Conservation (phyloP, 2,113 vertebrate species). For the Mus pahari region DNA sequence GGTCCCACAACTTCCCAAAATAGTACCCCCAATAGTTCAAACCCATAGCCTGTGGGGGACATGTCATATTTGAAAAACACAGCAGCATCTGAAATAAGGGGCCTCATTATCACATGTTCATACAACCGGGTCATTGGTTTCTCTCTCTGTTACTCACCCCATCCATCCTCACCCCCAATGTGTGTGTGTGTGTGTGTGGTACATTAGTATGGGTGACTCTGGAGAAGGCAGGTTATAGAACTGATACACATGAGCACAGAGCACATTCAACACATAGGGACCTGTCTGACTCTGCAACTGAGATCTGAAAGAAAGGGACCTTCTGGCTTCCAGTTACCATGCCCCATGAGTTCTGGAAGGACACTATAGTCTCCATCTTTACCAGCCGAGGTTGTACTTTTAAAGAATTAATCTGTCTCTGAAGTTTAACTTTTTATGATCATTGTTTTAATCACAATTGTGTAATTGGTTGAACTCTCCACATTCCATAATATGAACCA, state of each 20-base stretch:
- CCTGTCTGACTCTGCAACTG: background rate
- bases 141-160: background rate
- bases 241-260: background rate
- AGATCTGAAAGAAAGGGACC: background rate
- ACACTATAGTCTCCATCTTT: background rate
- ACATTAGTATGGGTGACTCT: background rate
- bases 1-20: background rate
- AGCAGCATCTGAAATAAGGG: background rate
- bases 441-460: slow-evolving; percentile 34
- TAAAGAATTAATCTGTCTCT: background rate
- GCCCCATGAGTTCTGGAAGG: background rate
- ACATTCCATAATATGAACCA: background rate
- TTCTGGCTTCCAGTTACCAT: background rate
- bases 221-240: background rate
- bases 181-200: background rate
- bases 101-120: background rate
- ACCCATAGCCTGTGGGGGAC: no score
- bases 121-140: background rate
- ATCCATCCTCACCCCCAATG: background rate
- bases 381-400: background rate
- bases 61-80: background rate
- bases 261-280: background rate
- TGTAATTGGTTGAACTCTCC: background rate
- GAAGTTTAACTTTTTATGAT: background rate
- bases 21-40: background rate